These are phyloP conservation scores for Meandrusa payeni DNA, from an alignment of 2,888 invertebrate species.

Conservation along the genomic window DNA sequence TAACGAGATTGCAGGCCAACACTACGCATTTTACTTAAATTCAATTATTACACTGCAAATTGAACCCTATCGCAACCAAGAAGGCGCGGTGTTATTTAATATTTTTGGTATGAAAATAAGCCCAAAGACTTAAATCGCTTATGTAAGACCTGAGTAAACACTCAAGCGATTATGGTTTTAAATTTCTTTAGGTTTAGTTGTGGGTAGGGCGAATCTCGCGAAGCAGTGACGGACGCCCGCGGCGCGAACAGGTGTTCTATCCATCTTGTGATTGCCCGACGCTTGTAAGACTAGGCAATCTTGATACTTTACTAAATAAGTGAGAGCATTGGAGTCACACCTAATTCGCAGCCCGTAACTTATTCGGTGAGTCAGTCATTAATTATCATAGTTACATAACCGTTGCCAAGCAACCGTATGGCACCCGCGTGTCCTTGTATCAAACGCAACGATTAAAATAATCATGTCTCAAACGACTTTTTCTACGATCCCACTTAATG, in stretches of 20 bases:
- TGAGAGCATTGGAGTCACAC: no score
- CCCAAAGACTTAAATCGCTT: conserved; percentile 8
- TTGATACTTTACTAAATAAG: conserved; percentile 46
- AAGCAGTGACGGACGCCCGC: conserved; percentile 48
- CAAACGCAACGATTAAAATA: no score
- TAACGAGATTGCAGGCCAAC: conserved; percentile 10
- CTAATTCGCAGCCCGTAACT: no score
- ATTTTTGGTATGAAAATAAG: conserved; percentile 4
- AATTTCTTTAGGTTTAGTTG: conserved; percentile 25
- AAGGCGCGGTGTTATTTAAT: background rate
- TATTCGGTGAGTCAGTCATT: no score
- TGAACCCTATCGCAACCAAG: conserved; percentile 5
- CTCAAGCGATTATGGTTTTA: conserved; percentile 32
- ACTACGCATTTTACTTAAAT: background rate
- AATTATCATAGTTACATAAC: no score
- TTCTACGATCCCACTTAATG: no score
- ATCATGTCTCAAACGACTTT: no score
- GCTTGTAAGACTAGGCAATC: conserved; percentile 30
- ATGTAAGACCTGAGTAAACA: background rate
- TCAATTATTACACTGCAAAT: background rate
- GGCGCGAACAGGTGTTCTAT: conserved; percentile 66
- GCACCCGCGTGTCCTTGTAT: no score
- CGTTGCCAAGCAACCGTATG: no score
- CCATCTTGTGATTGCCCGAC: conserved; percentile 66
- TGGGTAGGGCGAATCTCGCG: conserved; percentile 43